Percentiles rank a stretch among this genome's conserved stretches.
phyloP scores from a whole-genome alignment of 2,888 invertebrate species.

The Theodoxus fluviatilis region DNA sequence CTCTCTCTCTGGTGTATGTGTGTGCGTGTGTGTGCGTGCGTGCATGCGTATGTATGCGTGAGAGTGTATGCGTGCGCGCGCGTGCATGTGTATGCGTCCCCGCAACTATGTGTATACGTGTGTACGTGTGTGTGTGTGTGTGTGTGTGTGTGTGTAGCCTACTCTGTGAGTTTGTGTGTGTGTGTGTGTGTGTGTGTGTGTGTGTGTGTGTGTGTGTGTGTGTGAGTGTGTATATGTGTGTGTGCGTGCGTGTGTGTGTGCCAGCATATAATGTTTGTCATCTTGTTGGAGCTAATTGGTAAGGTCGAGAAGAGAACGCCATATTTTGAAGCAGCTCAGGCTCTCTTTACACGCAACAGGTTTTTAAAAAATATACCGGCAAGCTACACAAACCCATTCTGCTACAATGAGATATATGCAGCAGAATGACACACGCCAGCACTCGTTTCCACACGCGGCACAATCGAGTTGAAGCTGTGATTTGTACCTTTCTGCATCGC shows the following conservation, averaged over 20 bases:
- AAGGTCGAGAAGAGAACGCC: no score
- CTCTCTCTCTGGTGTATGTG: not conserved
- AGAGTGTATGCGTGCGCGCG: not conserved
- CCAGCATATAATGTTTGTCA: not conserved
- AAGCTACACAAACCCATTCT: no score
- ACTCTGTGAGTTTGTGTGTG: no score
- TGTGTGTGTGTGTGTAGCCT: slow-evolving; percentile 7
- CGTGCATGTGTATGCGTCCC: not conserved
- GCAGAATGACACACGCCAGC: slow-evolving; percentile 15
- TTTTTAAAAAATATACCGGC: no score
- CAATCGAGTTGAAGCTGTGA: no score
- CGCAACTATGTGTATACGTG: not conserved
- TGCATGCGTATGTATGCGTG: no score
- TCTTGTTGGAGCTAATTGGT: not conserved
- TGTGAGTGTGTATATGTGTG: not conserved
- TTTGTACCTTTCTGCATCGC: no score
- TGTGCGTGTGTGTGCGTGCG: no score
- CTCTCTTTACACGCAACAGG: no score
- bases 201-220: not conserved
- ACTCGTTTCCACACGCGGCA: not conserved
- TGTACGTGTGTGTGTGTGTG: slow-evolving; percentile 1
- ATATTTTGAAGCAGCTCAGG: no score
- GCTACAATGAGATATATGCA: no score
- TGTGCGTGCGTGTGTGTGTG: slow-evolving; percentile 6
- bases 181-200: not conserved